phyloP scores from a whole-genome alignment of 2,888 invertebrate genomes.

The Diaphora mendica region DNA sequence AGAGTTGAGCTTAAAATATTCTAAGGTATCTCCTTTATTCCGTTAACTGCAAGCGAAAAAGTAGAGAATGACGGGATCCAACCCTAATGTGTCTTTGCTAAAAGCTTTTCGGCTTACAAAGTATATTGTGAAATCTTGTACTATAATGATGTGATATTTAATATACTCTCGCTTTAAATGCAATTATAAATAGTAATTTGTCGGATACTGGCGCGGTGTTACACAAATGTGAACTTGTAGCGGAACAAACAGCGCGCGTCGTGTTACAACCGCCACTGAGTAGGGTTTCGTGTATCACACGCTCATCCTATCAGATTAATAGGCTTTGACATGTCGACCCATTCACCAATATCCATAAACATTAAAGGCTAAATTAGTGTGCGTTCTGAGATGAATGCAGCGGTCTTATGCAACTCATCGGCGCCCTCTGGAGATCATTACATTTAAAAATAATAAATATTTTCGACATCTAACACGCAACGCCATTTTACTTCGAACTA shows the following conservation, averaged over 20 bases:
- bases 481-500: no score
- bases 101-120: neutral
- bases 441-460: neutral
- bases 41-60: neutral
- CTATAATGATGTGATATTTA: neutral
- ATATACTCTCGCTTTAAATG: neutral
- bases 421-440: constrained; percentile 8
- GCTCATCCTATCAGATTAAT: constrained; percentile 45
- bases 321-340: constrained; percentile 22
- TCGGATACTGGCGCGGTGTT: constrained; percentile 28
- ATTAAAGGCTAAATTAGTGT: constrained; percentile 21
- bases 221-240: constrained; percentile 8
- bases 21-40: neutral
- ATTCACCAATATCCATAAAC: constrained; percentile 27
- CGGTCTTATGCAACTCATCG: constrained; percentile 26
- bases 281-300: constrained; percentile 49
- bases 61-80: neutral
- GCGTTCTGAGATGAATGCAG: constrained; percentile 5
- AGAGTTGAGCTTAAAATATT: no score
- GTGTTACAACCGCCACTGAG: constrained; percentile 42
- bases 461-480: no score
- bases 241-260: constrained; percentile 28
- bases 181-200: constrained; percentile 20
- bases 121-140: neutral
- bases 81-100: neutral